phyloP scores from a whole-genome alignment of 2,113 vertebrate species.

The Heteronetta atricapilla region DNA sequence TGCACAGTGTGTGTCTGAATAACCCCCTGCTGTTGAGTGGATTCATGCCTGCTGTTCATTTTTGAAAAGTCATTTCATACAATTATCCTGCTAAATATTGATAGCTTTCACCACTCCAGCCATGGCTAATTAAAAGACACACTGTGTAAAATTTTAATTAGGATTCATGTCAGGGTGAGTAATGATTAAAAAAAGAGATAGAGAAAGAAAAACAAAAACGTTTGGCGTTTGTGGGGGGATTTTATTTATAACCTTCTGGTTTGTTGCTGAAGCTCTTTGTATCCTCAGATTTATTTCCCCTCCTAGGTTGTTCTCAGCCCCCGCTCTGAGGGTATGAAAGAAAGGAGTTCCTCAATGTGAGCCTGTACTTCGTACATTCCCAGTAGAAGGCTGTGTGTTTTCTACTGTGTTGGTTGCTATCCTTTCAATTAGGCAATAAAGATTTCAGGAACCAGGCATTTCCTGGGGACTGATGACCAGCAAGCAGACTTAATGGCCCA shows the following conservation, averaged over 20 bases:
- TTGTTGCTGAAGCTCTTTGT: slow-evolving; percentile 50
- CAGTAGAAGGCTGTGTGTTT: neutral
- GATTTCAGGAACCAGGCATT: slow-evolving; percentile 11
- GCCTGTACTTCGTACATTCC: neutral
- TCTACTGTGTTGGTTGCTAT: neutral
- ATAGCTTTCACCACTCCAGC: slow-evolving; percentile 72
- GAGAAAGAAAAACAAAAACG: neutral
- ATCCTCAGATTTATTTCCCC: slow-evolving; percentile 44
- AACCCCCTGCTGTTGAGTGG: slow-evolving; percentile 65
- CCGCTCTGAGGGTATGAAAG: neutral
- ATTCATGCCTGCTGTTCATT: slow-evolving; percentile 63
- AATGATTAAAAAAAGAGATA: slow-evolving; percentile 18
- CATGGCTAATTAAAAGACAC: slow-evolving; percentile 77
- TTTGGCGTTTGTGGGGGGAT: neutral
- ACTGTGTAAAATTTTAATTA: slow-evolving; percentile 81
- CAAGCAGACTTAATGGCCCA: neutral
- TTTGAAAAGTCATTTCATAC: slow-evolving; percentile 69
- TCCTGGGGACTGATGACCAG: slow-evolving; percentile 1
- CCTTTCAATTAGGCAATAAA: slow-evolving; percentile 11
- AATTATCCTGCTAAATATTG: slow-evolving; percentile 77
- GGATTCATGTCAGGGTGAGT: slow-evolving; percentile 69
- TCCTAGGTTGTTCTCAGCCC: slow-evolving; percentile 31
- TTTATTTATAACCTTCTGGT: slow-evolving; percentile 61
- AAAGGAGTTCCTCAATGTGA: neutral
- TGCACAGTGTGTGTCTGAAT: slow-evolving; percentile 66